Percentiles rank a stretch among this genome's conserved stretches.
Evolutionary conservation across 2,113 vertebrate species (phyloP).

Genomic region (Lampris incognitus): DNA sequence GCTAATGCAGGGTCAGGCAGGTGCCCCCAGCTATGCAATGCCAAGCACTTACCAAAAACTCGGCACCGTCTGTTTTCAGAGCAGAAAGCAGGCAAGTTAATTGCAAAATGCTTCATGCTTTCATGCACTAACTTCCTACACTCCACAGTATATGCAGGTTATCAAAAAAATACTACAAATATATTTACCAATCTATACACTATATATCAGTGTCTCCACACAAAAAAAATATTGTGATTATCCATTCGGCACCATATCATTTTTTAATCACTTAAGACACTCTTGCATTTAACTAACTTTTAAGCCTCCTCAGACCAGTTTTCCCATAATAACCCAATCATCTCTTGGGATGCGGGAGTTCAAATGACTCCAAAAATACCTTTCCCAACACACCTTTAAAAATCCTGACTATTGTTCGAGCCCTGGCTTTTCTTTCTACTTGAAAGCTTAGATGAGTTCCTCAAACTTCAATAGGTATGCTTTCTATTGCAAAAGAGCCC

Average conservation of each 20-base stretch:
- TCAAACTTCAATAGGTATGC: conserved; percentile 35
- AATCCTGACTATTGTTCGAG: conserved; percentile 61
- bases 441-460: conserved; percentile 55
- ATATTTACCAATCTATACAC: neutral
- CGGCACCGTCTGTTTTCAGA: conserved; percentile 26
- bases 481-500: conserved; percentile 24
- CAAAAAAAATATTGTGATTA: neutral
- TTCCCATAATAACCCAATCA: conserved; percentile 45
- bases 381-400: conserved; percentile 44
- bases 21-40: conserved; percentile 35
- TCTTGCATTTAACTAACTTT: conserved; percentile 1
- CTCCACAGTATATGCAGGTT: neutral
- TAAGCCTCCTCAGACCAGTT: neutral
- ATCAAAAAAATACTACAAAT: neutral
- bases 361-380: conserved; percentile 50
- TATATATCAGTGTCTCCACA: neutral
- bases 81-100: neutral
- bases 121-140: neutral
- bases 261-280: conserved; percentile 19
- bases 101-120: conserved; percentile 12
- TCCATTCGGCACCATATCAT: conserved; percentile 24
- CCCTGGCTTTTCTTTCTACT: conserved; percentile 50
- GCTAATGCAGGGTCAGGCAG: conserved; percentile 37
- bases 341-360: conserved; percentile 52
- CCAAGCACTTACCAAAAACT: conserved; percentile 29